Evolutionary conservation across 35 echinoderm and acorn worm species (phyloP), one percentile per base, ranked within the genome.

Genomic region (Apostichopus japonicus): DNA sequence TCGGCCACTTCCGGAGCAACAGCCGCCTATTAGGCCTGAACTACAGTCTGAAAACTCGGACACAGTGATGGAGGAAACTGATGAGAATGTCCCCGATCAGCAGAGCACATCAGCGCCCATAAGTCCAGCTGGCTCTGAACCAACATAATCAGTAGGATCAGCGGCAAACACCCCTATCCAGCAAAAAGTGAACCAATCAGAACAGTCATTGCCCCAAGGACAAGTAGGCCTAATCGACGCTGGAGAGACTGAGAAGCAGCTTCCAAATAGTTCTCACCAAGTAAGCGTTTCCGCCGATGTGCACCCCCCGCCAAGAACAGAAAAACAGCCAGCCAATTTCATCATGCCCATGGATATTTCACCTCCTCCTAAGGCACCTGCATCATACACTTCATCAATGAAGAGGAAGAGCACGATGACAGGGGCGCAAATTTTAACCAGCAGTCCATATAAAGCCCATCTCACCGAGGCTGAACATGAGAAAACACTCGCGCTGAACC

Each of bases 301-400:
- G 6, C 27, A 83, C 79, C 27, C 79, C 51, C 79, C 14, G 5
- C 79, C 79, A 83, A 83, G 79, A 83, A 9, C 79, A 83, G 79
- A 83, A 25, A 83, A 83, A 33, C 11, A 83, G 2, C 10, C 9
- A 83, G 6, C 79, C 27, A 83, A 54, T 11, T 16, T 83, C 54
- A 83, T 83, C 2, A 83, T 83, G 79, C 10, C 79, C 79, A 83
- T 83, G 79, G 79, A 83, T 54, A 83, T 83, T 53, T 83, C 79
- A 83, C 79, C 79, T 54, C 44, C 44, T 54, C 54, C 79, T 55
- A 83, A 83, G 27, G 79, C 79, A 83, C 79, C 44, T 83, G 79
- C 54, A 83, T 25, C 79, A 83, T 56, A 83, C 44, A 80, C 78
- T 25, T 17, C 79, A 55, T 83, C 79, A 83, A 83, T 11, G 27